Percentiles rank a stretch among this genome's conserved stretches.
phyloP scores from a whole-genome alignment of 2,888 invertebrate genomes.

The Parnassius glacialis region DNA sequence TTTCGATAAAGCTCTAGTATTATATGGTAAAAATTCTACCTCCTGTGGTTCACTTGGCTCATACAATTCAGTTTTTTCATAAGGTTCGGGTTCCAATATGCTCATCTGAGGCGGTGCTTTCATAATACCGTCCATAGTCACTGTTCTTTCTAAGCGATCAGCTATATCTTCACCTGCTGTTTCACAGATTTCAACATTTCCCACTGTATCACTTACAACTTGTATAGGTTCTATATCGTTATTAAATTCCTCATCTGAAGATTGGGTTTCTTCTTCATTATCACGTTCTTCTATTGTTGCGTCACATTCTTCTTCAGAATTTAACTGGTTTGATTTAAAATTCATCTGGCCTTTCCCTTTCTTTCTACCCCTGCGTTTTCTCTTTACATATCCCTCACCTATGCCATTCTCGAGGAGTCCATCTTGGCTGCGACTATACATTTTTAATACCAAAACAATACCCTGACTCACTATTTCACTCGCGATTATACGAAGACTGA shows the following conservation, averaged over 20 bases:
- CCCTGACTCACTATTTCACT: neutral
- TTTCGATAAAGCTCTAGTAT: constrained; percentile 47
- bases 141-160: constrained; percentile 5
- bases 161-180: constrained; percentile 12
- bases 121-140: constrained; percentile 19
- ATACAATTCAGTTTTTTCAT: constrained; percentile 18
- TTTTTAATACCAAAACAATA: constrained; percentile 5
- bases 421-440: constrained; percentile 2
- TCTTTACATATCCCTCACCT: constrained; percentile 3
- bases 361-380: constrained; percentile 22
- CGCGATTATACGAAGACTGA: constrained; percentile 13
- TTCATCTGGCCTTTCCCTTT: constrained; percentile 7
- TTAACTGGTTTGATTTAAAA: constrained; percentile 9
- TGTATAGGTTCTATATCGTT: neutral
- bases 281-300: constrained; percentile 13
- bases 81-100: constrained; percentile 16
- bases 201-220: neutral
- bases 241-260: neutral
- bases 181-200: neutral
- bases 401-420: constrained; percentile 1
- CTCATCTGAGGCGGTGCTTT: constrained; percentile 18
- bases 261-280: constrained; percentile 9
- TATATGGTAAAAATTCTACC: constrained; percentile 24
- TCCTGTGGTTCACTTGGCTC: constrained; percentile 4
- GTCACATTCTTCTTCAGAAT: constrained; percentile 7